Evolutionary conservation across 2,797 vertebrate species (phyloP).

Genomic region (Tangara arthus): DNA sequence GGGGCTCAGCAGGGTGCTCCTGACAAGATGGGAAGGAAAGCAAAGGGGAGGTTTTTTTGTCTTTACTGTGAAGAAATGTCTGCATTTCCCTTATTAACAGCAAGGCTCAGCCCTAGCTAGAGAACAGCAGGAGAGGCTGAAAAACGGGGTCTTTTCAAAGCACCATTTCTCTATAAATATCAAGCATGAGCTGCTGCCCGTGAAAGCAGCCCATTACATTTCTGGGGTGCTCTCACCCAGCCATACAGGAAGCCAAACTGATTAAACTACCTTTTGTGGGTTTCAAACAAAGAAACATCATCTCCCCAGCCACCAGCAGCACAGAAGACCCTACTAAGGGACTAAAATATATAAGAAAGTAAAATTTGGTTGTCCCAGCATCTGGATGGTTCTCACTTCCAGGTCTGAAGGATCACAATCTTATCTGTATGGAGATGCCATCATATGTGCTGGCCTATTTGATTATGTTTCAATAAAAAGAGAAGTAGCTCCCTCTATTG

Average conservation of each 20-base stretch:
- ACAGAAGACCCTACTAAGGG: background rate
- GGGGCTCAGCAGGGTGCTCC: constrained; percentile 39
- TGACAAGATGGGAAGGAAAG: constrained; percentile 18
- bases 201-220: background rate
- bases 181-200: background rate
- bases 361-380: background rate
- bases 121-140: constrained; percentile 42
- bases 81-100: constrained; percentile 43
- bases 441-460: background rate
- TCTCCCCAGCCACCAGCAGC: background rate
- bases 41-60: constrained; percentile 4
- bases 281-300: background rate
- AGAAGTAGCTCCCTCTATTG: background rate
- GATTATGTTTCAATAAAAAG: background rate
- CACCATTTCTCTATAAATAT: constrained; percentile 18
- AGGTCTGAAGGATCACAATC: background rate
- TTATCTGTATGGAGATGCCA: background rate
- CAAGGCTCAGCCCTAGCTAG: constrained; percentile 15
- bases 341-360: background rate
- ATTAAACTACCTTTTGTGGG: background rate
- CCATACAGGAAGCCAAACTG: background rate
- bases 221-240: background rate
- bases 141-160: constrained; percentile 19
- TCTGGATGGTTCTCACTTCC: background rate
- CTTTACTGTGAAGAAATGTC: constrained; percentile 25